phyloP scores from a whole-genome alignment of 2,113 vertebrate genomes.

The Melanotaenia duboulayi region DNA sequence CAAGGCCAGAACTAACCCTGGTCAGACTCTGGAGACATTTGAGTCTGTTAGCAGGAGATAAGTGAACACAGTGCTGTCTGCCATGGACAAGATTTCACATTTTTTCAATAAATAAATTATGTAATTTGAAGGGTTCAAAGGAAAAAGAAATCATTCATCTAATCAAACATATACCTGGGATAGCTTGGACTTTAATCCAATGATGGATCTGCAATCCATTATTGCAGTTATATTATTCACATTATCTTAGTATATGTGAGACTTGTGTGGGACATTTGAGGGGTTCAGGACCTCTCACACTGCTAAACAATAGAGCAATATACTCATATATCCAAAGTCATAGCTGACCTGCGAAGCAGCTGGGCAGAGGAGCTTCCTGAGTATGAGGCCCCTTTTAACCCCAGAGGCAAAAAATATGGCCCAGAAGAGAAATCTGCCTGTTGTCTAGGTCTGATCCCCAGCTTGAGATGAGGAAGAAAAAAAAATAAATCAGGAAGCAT shows the following conservation, averaged over 20 bases:
- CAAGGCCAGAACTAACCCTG: too few relatives aligned
- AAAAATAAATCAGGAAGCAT: conserved; percentile 6
- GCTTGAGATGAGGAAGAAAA: conserved; percentile 3
- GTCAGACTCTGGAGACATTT: too few relatives aligned
- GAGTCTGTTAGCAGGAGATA: too few relatives aligned
- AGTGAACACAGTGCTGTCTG: too few relatives aligned
- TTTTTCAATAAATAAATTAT: too few relatives aligned
- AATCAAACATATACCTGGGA: too few relatives aligned
- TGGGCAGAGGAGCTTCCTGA: conserved; percentile 34
- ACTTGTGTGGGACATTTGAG: conserved; percentile 1
- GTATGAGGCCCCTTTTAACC: conserved; percentile 27
- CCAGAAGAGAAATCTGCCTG: conserved; percentile 44
- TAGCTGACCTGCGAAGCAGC: conserved; percentile 31
- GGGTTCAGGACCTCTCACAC: conserved; percentile 20
- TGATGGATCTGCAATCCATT: too few relatives aligned
- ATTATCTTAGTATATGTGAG: too few relatives aligned
- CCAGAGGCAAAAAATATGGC: conserved; percentile 19
- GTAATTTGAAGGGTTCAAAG: too few relatives aligned
- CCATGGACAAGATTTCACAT: too few relatives aligned
- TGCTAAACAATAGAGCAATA: neutral
- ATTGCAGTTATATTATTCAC: neutral
- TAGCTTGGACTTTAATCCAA: too few relatives aligned
- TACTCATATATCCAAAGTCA: conserved; percentile 32
- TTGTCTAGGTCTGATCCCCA: conserved; percentile 32
- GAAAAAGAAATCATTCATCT: too few relatives aligned